Percentiles rank a stretch among this genome's conserved stretches.
Evolutionary conservation across 2,113 vertebrate genomes (phyloP).

Genomic region (Phoxinus phoxinus): DNA sequence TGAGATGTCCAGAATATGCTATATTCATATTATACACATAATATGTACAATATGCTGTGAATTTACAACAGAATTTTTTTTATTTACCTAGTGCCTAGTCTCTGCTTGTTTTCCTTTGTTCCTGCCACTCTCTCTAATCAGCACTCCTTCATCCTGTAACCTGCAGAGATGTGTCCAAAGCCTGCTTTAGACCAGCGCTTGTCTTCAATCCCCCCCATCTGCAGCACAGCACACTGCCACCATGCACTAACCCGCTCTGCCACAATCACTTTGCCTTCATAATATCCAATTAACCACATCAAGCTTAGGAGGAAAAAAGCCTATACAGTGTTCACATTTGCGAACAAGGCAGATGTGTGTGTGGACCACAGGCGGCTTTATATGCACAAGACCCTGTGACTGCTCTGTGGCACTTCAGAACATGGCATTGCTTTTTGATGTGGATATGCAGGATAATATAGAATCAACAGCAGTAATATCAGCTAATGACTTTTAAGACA

Average conservation of each 20-base stretch:
- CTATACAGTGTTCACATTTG: conserved; percentile 17
- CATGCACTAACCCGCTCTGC: neutral
- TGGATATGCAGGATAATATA: conserved; percentile 75
- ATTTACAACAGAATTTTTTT: neutral
- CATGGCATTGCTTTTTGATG: conserved; percentile 53
- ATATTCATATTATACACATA: neutral
- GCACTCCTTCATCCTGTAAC: conserved; percentile 72
- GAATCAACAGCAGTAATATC: conserved; percentile 74
- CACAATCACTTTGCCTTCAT: conserved; percentile 30
- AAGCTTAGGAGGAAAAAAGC: conserved; percentile 36
- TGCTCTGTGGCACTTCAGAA: conserved; percentile 19
- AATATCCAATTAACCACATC: conserved; percentile 45
- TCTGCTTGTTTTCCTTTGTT: conserved; percentile 59
- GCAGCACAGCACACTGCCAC: conserved; percentile 6
- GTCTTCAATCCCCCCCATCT: conserved; percentile 19
- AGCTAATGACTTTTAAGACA: conserved; percentile 73
- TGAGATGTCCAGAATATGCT: neutral
- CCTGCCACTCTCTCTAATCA: conserved; percentile 72
- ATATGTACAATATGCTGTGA: neutral
- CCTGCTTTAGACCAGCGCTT: conserved; percentile 56
- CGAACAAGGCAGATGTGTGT: conserved; percentile 2
- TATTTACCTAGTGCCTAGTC: neutral
- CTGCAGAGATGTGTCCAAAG: conserved; percentile 71
- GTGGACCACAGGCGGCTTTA: neutral
- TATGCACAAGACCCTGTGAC: neutral